Conservation (phyloP, 2,113 vertebrate species). For the Heterocephalus glaber region DNA sequence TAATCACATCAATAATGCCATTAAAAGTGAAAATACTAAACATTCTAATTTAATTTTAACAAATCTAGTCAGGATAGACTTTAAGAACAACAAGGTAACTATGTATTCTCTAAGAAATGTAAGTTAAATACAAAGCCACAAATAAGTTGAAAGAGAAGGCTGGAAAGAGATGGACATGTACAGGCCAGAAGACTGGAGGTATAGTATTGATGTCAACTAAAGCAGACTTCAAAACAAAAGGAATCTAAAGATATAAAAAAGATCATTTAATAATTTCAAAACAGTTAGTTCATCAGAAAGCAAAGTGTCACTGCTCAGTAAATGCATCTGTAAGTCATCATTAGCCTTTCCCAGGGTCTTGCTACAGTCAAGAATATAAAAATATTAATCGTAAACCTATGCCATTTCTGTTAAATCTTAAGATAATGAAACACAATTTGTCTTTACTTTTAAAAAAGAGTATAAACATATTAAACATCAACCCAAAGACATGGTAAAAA, state of each 20-base stretch:
- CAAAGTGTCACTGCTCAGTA: background rate
- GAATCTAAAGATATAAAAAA: background rate
- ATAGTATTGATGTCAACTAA: background rate
- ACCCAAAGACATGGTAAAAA: conserved; percentile 16
- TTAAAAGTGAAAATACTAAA: background rate
- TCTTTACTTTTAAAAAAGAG: conserved; percentile 29
- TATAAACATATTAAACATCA: conserved; percentile 38
- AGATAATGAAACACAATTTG: conserved; percentile 51
- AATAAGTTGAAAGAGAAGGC: background rate
- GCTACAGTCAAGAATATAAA: background rate
- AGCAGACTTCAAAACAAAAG: background rate
- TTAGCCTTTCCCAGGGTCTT: background rate
- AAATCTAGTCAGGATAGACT: background rate
- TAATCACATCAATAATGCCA: background rate
- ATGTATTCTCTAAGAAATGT: background rate
- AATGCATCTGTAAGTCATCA: background rate
- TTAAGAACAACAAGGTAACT: background rate
- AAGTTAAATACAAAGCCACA: background rate
- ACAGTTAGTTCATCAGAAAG: background rate
- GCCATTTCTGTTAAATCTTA: conserved; percentile 62
- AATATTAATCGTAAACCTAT: conserved; percentile 1
- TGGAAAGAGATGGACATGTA: background rate
- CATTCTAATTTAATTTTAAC: background rate
- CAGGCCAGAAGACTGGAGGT: background rate
- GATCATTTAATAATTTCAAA: background rate